Base-by-base conservation (phyloP, 2,888 invertebrate genomes). In the Pollenia griseotomentosa region DNA sequence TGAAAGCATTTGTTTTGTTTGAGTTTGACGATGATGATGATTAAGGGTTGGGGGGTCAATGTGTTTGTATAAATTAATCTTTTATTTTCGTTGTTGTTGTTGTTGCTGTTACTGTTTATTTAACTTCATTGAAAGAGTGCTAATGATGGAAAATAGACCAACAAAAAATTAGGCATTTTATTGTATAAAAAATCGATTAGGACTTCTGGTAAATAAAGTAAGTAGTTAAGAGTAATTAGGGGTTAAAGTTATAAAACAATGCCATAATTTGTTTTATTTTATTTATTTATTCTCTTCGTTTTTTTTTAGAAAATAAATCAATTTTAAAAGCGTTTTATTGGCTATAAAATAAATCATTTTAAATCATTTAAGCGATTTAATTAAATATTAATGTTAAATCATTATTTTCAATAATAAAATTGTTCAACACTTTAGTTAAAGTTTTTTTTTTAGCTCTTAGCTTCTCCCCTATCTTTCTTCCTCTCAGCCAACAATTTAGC, bases 381-480 rank as follows among this genome's bases (percentile, higher is more conserved):
- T 84, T 74, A 84, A 84, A 78, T 84, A 74, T 87, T 84, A 84
- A 87, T 81, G 73, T 82, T 87, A 33, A 78, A 84, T 74, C 73
- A 80, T 83, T 84, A 74, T 80, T 75, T 75, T 75, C 81, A 68
- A 82, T 84, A 81, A 81, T 70, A 78, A 82, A 87, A 87, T 84
- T 81, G 74, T 78, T 82, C 78, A 74, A 78, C 81, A 74, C 77
- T 84, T 84, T 40, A 46, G 19, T 63, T 19, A 44, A 53, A 53
- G 33, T 48, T 70, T 70, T 6, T 33, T 33, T 33, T 9, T 33
- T 40, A 33, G 14, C 23, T 61, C 33, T 59, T 23, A 14, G 40
- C 23, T 40, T 40, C 4, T 6, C 63, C 44, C 55, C 46, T 19
- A 55, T 57, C 3, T 42, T 14, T 71, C 9, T 14, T 12, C n/a